Evolutionary conservation across 2,888 invertebrate species (phyloP).

Genomic region (Drosophila histrio): DNA sequence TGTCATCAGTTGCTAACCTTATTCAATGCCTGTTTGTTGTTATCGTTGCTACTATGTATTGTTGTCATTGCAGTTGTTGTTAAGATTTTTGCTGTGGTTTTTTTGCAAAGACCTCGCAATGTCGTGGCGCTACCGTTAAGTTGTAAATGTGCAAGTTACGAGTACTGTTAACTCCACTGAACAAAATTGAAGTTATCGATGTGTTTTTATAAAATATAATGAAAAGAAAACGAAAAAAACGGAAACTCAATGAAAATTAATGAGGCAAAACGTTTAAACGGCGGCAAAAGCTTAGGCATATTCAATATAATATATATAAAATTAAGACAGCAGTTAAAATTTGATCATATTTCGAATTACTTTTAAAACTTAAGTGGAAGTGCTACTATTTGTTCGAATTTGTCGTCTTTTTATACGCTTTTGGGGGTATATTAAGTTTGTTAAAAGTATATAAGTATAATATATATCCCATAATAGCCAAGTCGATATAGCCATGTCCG

Average conservation of each 20-base stretch:
- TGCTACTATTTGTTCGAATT: background rate
- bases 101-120: conserved; percentile 53
- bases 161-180: conserved; percentile 47
- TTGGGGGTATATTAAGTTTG: no score
- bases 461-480: no score
- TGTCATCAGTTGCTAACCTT: conserved; percentile 64
- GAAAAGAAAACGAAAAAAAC: background rate
- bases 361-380: background rate
- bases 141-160: conserved; percentile 63
- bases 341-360: background rate
- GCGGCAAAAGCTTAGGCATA: background rate
- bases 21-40: conserved; percentile 66
- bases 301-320: no score
- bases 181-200: conserved; percentile 23
- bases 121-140: conserved; percentile 70
- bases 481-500: no score
- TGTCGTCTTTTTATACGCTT: background rate
- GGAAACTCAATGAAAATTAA: conserved; percentile 19
- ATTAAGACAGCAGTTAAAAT: no score
- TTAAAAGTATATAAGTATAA: no score
- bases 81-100: conserved; percentile 21
- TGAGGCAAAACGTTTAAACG: background rate
- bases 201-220: background rate
- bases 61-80: conserved; percentile 35
- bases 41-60: conserved; percentile 44